phyloP scores from a whole-genome alignment of 2,797 vertebrate species.

The Odontamblyopus lacepedii region DNA sequence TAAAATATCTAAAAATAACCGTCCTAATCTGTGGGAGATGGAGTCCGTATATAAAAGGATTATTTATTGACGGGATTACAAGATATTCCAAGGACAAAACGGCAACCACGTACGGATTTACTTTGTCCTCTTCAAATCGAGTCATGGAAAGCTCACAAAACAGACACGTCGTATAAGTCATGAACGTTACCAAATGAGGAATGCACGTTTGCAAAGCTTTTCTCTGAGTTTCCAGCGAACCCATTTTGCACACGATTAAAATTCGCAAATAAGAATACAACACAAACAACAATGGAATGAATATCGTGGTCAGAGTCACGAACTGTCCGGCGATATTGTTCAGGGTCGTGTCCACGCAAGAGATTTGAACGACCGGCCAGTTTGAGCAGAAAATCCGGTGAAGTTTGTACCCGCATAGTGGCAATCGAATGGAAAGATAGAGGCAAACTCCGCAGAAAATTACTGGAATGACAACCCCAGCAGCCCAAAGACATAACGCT shows the following conservation, averaged over 20 bases:
- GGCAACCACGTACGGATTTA: constrained; percentile 23
- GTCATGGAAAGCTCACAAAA: constrained; percentile 32
- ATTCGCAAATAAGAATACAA: constrained; percentile 30
- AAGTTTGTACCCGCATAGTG: constrained; percentile 27
- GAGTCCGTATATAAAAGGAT: constrained; percentile 50
- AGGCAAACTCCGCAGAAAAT: not conserved
- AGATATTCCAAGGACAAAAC: constrained; percentile 50
- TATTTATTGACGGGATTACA: constrained; percentile 45
- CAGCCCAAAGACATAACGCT: not conserved
- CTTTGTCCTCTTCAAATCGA: constrained; percentile 11
- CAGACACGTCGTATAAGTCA: constrained; percentile 21
- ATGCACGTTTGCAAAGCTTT: constrained; percentile 39
- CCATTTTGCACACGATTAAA: constrained; percentile 19
- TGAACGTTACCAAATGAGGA: constrained; percentile 31
- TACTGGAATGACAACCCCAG: constrained; percentile 16
- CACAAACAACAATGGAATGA: constrained; percentile 22
- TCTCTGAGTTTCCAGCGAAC: constrained; percentile 14
- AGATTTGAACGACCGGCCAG: constrained; percentile 31
- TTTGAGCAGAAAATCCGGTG: constrained; percentile 29
- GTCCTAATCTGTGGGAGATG: constrained; percentile 45
- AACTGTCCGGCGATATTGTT: constrained; percentile 17
- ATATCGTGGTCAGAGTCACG: not conserved
- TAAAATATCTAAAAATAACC: not conserved
- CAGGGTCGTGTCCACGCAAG: constrained; percentile 16
- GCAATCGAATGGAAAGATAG: not conserved